These are phyloP conservation scores for Aporophyla lueneburgensis DNA, from an alignment of 2,888 invertebrate genomes.

Conservation along the genomic window DNA sequence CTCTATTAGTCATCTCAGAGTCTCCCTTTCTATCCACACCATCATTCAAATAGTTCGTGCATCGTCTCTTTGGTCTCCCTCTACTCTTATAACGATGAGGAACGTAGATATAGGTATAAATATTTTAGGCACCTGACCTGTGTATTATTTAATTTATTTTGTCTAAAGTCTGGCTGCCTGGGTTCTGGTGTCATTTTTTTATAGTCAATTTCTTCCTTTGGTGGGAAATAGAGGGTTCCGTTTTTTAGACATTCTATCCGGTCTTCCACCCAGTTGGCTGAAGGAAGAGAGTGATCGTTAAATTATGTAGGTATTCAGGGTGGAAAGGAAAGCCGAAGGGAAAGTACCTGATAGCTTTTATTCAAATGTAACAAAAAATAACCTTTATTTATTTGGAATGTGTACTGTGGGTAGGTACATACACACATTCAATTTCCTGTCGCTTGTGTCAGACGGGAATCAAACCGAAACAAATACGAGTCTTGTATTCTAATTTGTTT, in stretches of 20 bases:
- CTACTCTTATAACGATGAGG: no score
- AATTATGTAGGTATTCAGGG: background rate
- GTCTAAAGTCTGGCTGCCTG: slow-evolving; percentile 81
- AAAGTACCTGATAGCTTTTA: background rate
- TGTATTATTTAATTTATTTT: slow-evolving; percentile 81
- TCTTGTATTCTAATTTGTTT: no score
- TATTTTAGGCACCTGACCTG: slow-evolving; percentile 73
- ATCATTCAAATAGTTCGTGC: no score
- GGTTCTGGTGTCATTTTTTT: slow-evolving; percentile 80
- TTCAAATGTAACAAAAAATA: background rate
- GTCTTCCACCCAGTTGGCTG: slow-evolving; percentile 88
- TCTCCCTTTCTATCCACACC: no score
- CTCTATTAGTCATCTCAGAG: no score
- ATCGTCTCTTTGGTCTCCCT: no score
- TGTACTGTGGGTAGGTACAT: background rate
- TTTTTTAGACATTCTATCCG: slow-evolving; percentile 82
- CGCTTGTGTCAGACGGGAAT: no score
- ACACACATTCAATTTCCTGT: no score
- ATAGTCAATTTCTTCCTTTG: slow-evolving; percentile 79
- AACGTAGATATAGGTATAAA: background rate
- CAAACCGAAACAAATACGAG: no score
- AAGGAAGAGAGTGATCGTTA: slow-evolving; percentile 4
- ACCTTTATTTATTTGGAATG: background rate
- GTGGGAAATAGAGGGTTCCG: slow-evolving; percentile 83
- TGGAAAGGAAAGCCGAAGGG: background rate